Base-by-base conservation (phyloP, 1,140 invertebrate species). In the Bombus haemorrhoidalis region DNA sequence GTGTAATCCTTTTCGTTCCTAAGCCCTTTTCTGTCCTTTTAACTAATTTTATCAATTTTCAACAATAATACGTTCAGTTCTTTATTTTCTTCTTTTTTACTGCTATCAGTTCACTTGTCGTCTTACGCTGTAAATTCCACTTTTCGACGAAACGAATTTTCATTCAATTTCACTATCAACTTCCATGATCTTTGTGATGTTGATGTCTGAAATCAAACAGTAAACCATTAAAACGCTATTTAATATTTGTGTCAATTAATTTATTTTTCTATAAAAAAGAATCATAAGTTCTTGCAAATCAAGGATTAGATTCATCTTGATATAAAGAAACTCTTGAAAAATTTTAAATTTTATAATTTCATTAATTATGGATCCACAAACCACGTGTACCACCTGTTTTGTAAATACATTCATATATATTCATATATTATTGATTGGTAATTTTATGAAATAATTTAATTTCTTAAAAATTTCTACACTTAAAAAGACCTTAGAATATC, bases 151-250 rank as follows among this genome's bases (percentile, higher is more conserved):
- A 69, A 69, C 18, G 12, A 43, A 47, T 25, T n/a, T 53, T 85
- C 77, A 85, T 72, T 85, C 83, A 34, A 72, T 80, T 72, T 72
- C 83, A 39, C 57, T 47, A 15, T 85, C 68, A 79, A 80, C 57
- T 47, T 72, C 76, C 77, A 80, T 83, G 47, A 82, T 83, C 57
- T 64, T 69, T 62, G n/a, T n/a, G 57, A 57, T 64, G 32, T 22
- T 41, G 28, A 25, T 86, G 72, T 83, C 81, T 86, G 83, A 59
- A 85, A 85, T 37, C 68, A 72, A 80, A 79, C 22, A 47, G 4
- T 22, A 28, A 47, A 34, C 2, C 6, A 78, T 39, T 15, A 25
- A 32, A 15, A 9, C 28, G 32, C 4, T 41, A 59, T 8, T n/a
- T 77, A 0, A 18, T 13, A 77, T 5, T 22, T n/a, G 37, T 76